phyloP scores from a whole-genome alignment of 2,113 vertebrate species.

The Sula dactylatra region DNA sequence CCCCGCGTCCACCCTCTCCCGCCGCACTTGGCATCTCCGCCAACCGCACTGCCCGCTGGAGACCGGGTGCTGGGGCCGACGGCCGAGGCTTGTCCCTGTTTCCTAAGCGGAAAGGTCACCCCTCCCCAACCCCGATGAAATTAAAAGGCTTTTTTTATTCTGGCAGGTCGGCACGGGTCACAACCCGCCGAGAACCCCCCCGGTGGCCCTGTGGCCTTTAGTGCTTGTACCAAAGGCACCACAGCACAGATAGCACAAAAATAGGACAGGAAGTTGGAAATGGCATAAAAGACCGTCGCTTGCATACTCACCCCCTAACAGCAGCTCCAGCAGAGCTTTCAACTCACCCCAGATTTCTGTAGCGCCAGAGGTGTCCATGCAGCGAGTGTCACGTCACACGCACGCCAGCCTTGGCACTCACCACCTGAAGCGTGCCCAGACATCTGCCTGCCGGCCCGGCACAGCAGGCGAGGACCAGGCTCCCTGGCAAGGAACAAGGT shows the following conservation, averaged over 20 bases:
- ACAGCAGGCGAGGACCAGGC: not conserved
- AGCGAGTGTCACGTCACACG: rapidly evolving
- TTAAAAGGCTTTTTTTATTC: not conserved
- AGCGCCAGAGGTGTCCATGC: rapidly evolving
- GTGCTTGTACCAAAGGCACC: not conserved
- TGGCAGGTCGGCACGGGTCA: not conserved
- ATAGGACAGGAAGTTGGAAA: not conserved
- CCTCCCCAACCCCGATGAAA: too few relatives aligned
- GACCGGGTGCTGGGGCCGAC: not conserved
- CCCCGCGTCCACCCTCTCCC: not conserved
- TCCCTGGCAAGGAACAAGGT: not conserved
- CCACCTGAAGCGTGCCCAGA: not conserved
- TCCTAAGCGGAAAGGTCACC: not conserved
- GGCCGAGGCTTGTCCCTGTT: not conserved
- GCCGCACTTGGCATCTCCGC: not conserved
- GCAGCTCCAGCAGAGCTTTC: not conserved
- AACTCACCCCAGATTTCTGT: not conserved
- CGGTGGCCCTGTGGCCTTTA: not conserved
- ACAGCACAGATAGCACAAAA: not conserved
- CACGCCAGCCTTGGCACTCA: not conserved
- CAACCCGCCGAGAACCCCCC: not conserved
- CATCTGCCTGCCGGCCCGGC: rapidly evolving
- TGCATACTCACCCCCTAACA: not conserved
- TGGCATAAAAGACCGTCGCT: rapidly evolving
- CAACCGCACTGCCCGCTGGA: not conserved